Evolutionary conservation across 1,140 invertebrate species (phyloP).

Genomic region (Olivierus martensii): DNA sequence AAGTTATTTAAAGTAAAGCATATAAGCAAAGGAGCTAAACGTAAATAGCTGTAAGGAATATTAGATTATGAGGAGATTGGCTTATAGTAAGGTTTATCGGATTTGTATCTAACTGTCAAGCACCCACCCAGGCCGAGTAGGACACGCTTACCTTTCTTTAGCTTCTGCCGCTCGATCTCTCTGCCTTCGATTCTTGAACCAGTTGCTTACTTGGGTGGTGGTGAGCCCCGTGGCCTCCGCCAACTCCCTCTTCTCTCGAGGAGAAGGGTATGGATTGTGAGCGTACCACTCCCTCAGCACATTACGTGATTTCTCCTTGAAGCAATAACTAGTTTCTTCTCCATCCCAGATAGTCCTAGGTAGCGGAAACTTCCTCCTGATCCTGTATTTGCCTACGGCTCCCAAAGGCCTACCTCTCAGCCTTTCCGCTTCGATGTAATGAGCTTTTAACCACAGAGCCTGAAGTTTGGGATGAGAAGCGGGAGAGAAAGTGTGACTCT

Average conservation of each 20-base stretch:
- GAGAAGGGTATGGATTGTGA: conserved; percentile 85
- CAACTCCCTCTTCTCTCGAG: conserved; percentile 85
- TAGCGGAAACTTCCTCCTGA: conserved; percentile 85
- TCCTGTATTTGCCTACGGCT: conserved; percentile 89
- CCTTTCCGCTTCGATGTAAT: conserved; percentile 44
- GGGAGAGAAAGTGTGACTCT: conserved; percentile 87
- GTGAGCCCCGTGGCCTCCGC: conserved; percentile 93
- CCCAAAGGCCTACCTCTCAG: conserved; percentile 31
- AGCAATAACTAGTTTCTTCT: conserved; percentile 94
- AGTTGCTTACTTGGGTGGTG: conserved; percentile 93
- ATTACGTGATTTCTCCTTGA: conserved; percentile 85
- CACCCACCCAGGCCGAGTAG: too few species aligned
- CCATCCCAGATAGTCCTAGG: conserved; percentile 98
- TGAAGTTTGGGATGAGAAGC: conserved; percentile 95
- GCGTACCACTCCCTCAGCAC: conserved; percentile 71
- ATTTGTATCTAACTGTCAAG: too few species aligned
- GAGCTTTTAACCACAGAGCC: conserved; percentile 48
- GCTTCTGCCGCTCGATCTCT: conserved; percentile 57
- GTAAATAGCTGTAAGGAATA: too few species aligned
- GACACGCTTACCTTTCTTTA: conserved; percentile 29
- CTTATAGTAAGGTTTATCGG: too few species aligned
- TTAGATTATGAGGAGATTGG: too few species aligned
- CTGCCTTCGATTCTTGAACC: conserved; percentile 96
- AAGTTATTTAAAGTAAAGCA: too few species aligned
- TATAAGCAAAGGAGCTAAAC: too few species aligned